These are phyloP conservation scores for Kryptolebias ocellatus DNA, from an alignment of 2,797 vertebrate species.

Conservation along the genomic window DNA sequence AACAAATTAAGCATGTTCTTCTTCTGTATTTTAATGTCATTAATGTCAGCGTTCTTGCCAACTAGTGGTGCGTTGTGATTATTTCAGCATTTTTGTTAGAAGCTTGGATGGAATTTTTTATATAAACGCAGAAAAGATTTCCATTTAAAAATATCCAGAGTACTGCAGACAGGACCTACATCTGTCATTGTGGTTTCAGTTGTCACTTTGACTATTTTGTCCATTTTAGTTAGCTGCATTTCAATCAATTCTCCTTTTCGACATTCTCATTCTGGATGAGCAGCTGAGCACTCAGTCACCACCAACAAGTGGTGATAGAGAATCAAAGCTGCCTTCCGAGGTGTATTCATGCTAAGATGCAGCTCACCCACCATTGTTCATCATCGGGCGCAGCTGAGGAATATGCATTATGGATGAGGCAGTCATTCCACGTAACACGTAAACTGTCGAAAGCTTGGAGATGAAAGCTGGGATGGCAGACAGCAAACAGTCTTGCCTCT, in stretches of 20 bases:
- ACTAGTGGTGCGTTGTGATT: too few species aligned
- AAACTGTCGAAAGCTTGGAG: constrained; percentile 53
- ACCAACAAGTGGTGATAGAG: constrained; percentile 21
- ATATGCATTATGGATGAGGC: constrained; percentile 69
- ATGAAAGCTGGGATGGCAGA: constrained; percentile 62
- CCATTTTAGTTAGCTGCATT: constrained; percentile 57
- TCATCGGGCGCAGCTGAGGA: constrained; percentile 36
- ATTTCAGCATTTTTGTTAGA: too few species aligned
- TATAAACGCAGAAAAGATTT: too few species aligned
- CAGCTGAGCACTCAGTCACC: constrained; percentile 9
- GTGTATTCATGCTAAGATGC: constrained; percentile 21
- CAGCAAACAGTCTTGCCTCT: constrained; percentile 32
- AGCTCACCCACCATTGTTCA: constrained; percentile 40
- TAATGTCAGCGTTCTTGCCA: too few species aligned
- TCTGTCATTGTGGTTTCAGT: constrained; percentile 14
- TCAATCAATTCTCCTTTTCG: constrained; percentile 64
- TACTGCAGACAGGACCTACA: too few species aligned
- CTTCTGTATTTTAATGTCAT: too few species aligned
- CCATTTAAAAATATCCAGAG: too few species aligned
- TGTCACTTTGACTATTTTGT: constrained; percentile 16
- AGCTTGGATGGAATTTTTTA: too few species aligned
- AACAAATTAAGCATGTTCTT: too few species aligned
- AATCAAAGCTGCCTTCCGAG: constrained; percentile 36
- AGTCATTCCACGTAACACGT: constrained; percentile 33
- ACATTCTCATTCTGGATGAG: constrained; percentile 58